phyloP scores from a whole-genome alignment of 1,140 invertebrate species.

The Papilio polytes region DNA sequence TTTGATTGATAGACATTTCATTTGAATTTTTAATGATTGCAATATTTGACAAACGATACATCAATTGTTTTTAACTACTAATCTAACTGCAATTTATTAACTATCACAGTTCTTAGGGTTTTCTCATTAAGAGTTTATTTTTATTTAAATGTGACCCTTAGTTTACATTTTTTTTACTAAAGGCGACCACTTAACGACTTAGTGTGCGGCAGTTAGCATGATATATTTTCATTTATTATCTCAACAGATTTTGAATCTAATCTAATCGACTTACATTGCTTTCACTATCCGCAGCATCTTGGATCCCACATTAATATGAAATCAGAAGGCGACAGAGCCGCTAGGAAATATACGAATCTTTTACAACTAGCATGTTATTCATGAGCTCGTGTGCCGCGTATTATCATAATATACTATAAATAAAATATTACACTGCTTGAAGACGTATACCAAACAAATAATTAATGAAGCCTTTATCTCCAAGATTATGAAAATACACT shows the following conservation, averaged over 20 bases:
- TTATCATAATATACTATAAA: conserved; percentile 50
- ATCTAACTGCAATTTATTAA: too few species aligned
- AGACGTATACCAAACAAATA: conserved; percentile 43
- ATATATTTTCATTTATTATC: conserved; percentile 10
- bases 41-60: neutral
- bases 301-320: conserved; percentile 59
- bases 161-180: too few species aligned
- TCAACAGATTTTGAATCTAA: conserved; percentile 33
- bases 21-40: neutral
- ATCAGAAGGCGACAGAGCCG: conserved; percentile 45
- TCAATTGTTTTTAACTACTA: too few species aligned
- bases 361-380: conserved; percentile 49
- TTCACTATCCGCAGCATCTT: conserved; percentile 45
- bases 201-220: neutral
- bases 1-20: neutral
- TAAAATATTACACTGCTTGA: conserved; percentile 47
- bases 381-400: conserved; percentile 44
- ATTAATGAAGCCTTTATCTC: conserved; percentile 44
- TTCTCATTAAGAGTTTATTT: too few species aligned
- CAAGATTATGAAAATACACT: conserved; percentile 27
- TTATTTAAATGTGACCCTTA: neutral
- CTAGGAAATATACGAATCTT: conserved; percentile 47
- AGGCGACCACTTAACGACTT: too few species aligned
- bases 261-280: conserved; percentile 42
- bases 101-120: too few species aligned